phyloP scores from a whole-genome alignment of 2,888 invertebrate species.

The Tribolium freemani region DNA sequence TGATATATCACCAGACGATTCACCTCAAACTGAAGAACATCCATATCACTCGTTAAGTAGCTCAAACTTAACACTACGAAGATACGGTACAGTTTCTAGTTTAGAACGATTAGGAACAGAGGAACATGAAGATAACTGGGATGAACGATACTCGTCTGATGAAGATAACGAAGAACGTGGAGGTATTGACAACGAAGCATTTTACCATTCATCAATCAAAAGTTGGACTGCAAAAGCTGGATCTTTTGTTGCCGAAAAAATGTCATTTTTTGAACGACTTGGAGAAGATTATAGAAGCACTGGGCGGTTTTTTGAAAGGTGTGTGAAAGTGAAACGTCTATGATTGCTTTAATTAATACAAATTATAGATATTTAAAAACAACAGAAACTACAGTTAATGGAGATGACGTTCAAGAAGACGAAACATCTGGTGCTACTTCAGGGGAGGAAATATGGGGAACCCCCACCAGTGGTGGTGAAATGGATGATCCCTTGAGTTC shows the following conservation, averaged over 20 bases:
- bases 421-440: slow-evolving; percentile 88
- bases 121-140: slow-evolving; percentile 71
- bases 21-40: slow-evolving; percentile 80
- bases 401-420: slow-evolving; percentile 76
- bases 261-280: slow-evolving; percentile 78
- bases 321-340: not conserved
- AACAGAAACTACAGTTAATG: slow-evolving; percentile 62
- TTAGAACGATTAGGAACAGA: slow-evolving; percentile 78
- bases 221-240: slow-evolving; percentile 88
- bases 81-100: slow-evolving; percentile 82
- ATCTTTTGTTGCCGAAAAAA: slow-evolving; percentile 86
- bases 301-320: slow-evolving; percentile 68
- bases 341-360: no score
- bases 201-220: slow-evolving; percentile 63
- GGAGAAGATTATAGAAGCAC: slow-evolving; percentile 69
- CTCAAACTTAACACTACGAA: slow-evolving; percentile 68
- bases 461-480: slow-evolving; percentile 88
- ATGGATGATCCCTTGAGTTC: slow-evolving; percentile 77
- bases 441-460: slow-evolving; percentile 91
- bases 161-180: slow-evolving; percentile 50
- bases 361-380: slow-evolving; percentile 72
- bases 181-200: slow-evolving; percentile 65
- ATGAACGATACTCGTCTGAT: slow-evolving; percentile 49
- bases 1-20: slow-evolving; percentile 79
- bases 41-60: slow-evolving; percentile 81